These are phyloP conservation scores for Drosophila algonquin DNA, from an alignment of 2,888 invertebrate genomes.

Conservation along the genomic window DNA sequence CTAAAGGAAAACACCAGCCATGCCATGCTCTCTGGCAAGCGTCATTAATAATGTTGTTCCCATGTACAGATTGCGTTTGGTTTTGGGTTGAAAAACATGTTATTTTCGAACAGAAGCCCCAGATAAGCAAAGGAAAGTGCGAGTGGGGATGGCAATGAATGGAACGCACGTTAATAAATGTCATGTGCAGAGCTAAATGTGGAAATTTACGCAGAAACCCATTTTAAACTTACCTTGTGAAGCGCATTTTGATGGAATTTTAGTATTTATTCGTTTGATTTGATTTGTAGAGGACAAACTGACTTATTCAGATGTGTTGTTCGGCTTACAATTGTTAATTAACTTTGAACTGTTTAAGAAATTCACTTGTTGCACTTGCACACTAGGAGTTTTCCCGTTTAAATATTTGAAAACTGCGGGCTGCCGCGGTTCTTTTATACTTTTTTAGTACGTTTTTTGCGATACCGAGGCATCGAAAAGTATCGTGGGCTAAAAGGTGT, in stretches of 20 bases:
- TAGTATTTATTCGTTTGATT: background rate
- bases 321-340: background rate
- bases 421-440: conserved; percentile 14
- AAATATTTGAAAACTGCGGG: conserved; percentile 33
- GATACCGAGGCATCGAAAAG: background rate
- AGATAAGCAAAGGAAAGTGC: conserved; percentile 69
- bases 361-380: conserved; percentile 10
- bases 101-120: conserved; percentile 57
- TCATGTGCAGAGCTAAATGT: background rate
- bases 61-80: conserved; percentile 30
- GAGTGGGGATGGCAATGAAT: conserved; percentile 28
- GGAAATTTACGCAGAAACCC: conserved; percentile 1
- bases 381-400: conserved; percentile 4
- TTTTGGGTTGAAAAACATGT: conserved; percentile 74
- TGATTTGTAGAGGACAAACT: background rate
- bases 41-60: conserved; percentile 53
- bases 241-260: conserved; percentile 65
- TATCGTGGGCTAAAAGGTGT: background rate
- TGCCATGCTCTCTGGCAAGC: conserved; percentile 25
- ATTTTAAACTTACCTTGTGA: conserved; percentile 62
- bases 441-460: background rate
- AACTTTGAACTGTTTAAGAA: background rate
- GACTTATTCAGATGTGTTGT: background rate
- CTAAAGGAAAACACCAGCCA: conserved; percentile 40
- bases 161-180: conserved; percentile 9